Conservation (phyloP, 2,113 vertebrate genomes). For the Trachemys scripta region DNA sequence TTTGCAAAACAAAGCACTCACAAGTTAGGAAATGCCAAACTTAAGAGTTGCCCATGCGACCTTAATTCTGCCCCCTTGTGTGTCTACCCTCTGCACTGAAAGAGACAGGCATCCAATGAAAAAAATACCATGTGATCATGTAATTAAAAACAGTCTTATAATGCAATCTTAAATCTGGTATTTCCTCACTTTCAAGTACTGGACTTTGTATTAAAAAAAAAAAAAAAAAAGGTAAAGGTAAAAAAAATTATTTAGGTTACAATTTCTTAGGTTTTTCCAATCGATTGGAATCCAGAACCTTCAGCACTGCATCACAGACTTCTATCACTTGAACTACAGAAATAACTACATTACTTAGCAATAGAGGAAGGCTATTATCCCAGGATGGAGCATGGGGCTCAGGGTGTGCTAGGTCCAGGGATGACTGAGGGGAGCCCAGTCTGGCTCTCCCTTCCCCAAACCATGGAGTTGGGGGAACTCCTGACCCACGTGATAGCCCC, state of each 20-base stretch:
- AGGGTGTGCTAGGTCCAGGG: background rate
- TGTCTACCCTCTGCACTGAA: background rate
- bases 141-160: background rate
- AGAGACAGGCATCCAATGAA: no score
- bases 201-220: background rate
- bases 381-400: background rate
- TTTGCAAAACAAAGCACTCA: background rate
- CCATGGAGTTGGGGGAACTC: background rate
- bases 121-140: background rate
- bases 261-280: background rate
- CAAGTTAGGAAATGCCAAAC: background rate
- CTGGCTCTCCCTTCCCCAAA: background rate
- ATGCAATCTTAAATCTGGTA: background rate
- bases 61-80: background rate
- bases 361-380: background rate
- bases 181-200: background rate
- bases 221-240: no score
- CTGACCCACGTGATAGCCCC: background rate
- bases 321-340: background rate
- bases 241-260: background rate
- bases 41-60: background rate
- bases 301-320: background rate
- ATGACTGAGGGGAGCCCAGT: background rate
- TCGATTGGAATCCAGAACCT: background rate
- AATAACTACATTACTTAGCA: background rate